These are phyloP conservation scores for Xestia ashworthii DNA, from an alignment of 2,888 invertebrate species.

Conservation along the genomic window DNA sequence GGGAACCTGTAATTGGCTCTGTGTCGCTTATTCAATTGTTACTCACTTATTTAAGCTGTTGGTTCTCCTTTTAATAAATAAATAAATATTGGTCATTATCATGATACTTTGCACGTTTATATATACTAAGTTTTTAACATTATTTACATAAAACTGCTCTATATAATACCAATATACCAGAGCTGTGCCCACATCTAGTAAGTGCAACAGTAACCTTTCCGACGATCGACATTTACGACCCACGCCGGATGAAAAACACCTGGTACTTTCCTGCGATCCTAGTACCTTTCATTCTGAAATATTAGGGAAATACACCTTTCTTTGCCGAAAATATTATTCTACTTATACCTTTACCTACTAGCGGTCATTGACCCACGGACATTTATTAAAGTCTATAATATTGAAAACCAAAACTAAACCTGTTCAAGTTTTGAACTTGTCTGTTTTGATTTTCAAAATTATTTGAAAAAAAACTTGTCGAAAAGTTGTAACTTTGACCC, in stretches of 20 bases:
- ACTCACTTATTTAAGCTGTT: no score
- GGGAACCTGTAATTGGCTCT: no score
- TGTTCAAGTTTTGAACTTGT: no score
- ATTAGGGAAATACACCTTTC: conserved; percentile 25
- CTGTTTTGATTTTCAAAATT: no score
- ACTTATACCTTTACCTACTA: neutral
- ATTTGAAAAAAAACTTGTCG: no score
- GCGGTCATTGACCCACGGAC: no score
- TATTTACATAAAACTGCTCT: conserved; percentile 10
- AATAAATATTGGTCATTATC: neutral
- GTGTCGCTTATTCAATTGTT: no score
- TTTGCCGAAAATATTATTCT: neutral
- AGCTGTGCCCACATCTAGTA: conserved; percentile 32
- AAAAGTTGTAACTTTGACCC: no score
- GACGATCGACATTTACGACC: conserved; percentile 58
- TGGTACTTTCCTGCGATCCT: conserved; percentile 32
- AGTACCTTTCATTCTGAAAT: conserved; percentile 33
- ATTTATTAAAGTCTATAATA: no score
- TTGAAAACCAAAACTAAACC: no score
- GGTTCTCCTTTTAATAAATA: no score
- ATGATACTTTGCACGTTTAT: neutral
- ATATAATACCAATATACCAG: conserved; percentile 3
- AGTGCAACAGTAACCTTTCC: conserved; percentile 53
- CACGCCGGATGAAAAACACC: conserved; percentile 60
- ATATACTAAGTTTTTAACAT: neutral